phyloP scores from a whole-genome alignment of 2,113 vertebrate genomes.

The Naja naja region DNA sequence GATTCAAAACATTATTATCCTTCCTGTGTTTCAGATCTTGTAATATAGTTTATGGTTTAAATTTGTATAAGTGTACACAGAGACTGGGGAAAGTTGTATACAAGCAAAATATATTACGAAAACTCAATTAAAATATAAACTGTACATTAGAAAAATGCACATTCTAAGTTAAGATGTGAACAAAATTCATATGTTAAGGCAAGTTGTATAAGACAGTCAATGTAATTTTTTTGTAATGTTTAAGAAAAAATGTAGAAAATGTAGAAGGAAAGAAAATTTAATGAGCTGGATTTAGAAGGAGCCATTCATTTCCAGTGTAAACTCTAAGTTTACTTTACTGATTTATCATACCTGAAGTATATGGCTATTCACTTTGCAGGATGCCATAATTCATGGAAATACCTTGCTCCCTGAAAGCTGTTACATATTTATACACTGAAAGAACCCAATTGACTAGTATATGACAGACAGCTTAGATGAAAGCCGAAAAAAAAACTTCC shows the following conservation, averaged over 20 bases:
- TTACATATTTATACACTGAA: neutral
- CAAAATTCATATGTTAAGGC: neutral
- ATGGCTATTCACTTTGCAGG: neutral
- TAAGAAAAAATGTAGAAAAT: neutral
- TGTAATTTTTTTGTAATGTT: neutral
- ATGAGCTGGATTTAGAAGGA: neutral
- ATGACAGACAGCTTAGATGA: neutral
- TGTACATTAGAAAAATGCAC: neutral
- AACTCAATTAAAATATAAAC: neutral
- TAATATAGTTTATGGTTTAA: neutral
- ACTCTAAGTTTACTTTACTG: neutral
- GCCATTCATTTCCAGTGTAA: neutral
- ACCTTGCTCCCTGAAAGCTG: neutral
- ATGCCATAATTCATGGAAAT: neutral
- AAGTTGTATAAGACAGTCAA: neutral
- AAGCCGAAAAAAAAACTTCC: neutral
- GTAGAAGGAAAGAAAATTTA: neutral
- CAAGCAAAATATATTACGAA: neutral
- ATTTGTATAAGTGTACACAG: neutral
- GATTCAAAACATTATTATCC: neutral
- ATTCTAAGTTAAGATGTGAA: neutral
- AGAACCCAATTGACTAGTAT: neutral
- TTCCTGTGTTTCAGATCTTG: neutral
- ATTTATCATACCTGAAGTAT: neutral
- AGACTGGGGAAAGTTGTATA: neutral